Conservation (phyloP, 92 coral and sea anemone species). For the Ricordea florida region DNA sequence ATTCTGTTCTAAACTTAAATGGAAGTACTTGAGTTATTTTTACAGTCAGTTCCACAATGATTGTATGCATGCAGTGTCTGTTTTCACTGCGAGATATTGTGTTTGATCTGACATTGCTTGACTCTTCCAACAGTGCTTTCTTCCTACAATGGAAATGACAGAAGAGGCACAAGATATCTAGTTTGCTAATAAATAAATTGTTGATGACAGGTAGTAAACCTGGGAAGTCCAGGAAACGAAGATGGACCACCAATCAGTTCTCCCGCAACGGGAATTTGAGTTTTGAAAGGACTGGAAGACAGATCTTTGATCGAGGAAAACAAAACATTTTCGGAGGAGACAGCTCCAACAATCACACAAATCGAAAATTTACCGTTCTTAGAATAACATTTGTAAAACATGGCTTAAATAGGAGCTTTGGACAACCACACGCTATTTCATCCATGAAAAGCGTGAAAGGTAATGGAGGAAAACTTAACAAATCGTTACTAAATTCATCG, state of each 20-base stretch:
- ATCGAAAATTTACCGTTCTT: not conserved
- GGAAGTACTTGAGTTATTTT: no score
- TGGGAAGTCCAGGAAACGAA: not conserved
- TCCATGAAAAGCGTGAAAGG: not conserved
- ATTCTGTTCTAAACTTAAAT: no score
- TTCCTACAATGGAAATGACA: no score
- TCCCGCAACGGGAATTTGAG: not conserved
- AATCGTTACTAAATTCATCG: not conserved
- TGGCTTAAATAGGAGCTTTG: not conserved
- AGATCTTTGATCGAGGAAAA: slow-evolving; percentile 5
- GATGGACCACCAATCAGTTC: not conserved
- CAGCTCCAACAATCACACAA: not conserved
- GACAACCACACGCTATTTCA: not conserved
- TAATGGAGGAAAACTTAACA: not conserved
- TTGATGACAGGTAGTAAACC: not conserved
- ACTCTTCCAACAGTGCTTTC: no score
- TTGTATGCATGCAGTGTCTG: no score
- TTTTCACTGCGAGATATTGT: no score
- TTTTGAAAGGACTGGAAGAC: not conserved
- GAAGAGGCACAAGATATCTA: no score
- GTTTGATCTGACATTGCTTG: no score
- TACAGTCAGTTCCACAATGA: no score
- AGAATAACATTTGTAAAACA: slow-evolving; percentile 3
- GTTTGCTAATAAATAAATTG: no score
- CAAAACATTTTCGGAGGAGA: not conserved